Evolutionary conservation across 2,797 vertebrate species (phyloP).

Genomic region (Diplodus puntazzo): DNA sequence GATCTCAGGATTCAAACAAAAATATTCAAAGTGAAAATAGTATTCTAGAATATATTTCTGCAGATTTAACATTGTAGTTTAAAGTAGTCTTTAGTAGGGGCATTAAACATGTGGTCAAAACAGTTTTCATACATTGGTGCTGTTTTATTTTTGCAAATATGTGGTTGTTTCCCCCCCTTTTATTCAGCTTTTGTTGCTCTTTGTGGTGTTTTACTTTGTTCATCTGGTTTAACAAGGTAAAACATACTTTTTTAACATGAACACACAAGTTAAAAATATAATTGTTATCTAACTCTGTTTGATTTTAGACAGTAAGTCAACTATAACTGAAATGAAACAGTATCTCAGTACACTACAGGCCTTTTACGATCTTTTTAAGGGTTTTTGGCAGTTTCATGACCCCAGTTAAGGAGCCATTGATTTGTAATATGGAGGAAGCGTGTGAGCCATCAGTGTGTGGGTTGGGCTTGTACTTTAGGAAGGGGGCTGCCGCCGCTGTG

Average conservation of each 20-base stretch:
- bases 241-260: neutral
- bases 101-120: too few relatives aligned
- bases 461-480: slow-evolving; percentile 25
- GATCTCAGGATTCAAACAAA: neutral
- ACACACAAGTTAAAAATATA: neutral
- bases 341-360: neutral
- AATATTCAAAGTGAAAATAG: too few relatives aligned
- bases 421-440: slow-evolving; percentile 44
- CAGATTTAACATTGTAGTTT: neutral
- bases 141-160: neutral
- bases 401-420: slow-evolving; percentile 43
- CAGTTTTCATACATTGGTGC: neutral
- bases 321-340: slow-evolving; percentile 20
- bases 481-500: slow-evolving; percentile 33
- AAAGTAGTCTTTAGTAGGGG: too few relatives aligned
- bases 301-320: neutral
- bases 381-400: slow-evolving; percentile 34
- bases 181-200: neutral
- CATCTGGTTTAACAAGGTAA: neutral
- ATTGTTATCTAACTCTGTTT: neutral
- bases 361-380: slow-evolving; percentile 8
- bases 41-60: neutral
- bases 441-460: slow-evolving; percentile 54
- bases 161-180: neutral
- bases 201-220: neutral